These are phyloP conservation scores for Plagodis dolabraria DNA, from an alignment of 2,888 invertebrate species.

Conservation along the genomic window DNA sequence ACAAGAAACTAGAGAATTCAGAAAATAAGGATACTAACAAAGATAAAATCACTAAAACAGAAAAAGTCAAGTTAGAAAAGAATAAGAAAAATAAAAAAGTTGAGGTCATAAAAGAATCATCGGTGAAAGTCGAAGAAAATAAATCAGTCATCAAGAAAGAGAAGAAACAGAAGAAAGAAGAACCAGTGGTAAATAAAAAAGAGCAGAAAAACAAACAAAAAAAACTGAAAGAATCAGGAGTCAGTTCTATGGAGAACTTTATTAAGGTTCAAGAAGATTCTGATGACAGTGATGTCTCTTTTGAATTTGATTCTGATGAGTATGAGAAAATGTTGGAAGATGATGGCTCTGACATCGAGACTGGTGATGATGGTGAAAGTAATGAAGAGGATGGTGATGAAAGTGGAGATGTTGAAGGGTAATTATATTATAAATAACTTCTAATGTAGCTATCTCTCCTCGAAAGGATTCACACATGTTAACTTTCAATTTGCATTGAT, in stretches of 20 bases:
- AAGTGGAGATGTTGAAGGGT: constrained; percentile 43
- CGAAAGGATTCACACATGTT: no score
- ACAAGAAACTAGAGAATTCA: constrained; percentile 12
- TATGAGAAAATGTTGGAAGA: constrained; percentile 63
- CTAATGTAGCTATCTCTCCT: no score
- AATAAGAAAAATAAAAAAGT: constrained; percentile 18
- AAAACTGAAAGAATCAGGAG: constrained; percentile 56
- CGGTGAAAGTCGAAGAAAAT: constrained; percentile 21
- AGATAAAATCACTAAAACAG: constrained; percentile 13
- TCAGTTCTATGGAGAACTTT: constrained; percentile 59
- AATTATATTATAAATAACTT: not conserved
- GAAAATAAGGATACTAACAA: constrained; percentile 22
- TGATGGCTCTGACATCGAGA: constrained; percentile 50
- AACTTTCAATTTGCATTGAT: no score
- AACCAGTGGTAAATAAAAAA: constrained; percentile 41
- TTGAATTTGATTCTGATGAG: constrained; percentile 72
- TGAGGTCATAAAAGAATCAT: constrained; percentile 26
- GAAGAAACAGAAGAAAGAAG: constrained; percentile 33
- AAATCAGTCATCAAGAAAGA: constrained; percentile 23
- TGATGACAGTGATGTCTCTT: constrained; percentile 61
- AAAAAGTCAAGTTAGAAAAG: constrained; percentile 11
- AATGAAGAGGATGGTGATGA: constrained; percentile 38
- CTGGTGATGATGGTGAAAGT: constrained; percentile 39
- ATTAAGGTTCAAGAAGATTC: constrained; percentile 54
- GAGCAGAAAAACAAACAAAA: constrained; percentile 55